These are phyloP conservation scores for Mormoops blainvillei DNA, from an alignment of 2,113 vertebrate species.

Conservation along the genomic window DNA sequence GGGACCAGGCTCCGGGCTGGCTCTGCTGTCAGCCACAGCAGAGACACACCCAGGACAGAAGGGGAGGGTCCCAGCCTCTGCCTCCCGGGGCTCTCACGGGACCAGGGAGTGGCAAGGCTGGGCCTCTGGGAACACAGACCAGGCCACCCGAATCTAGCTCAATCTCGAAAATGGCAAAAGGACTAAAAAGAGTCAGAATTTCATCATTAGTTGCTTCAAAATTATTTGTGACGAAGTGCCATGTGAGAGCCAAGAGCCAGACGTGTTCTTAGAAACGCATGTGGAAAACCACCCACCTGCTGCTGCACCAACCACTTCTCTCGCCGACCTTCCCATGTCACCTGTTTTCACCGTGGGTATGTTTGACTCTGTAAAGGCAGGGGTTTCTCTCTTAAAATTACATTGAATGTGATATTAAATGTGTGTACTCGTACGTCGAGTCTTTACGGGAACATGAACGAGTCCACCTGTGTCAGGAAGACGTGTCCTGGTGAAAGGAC, in stretches of 20 bases:
- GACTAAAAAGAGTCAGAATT: not conserved
- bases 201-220: not conserved
- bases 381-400: no score
- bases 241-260: no score
- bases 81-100: not conserved
- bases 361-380: no score
- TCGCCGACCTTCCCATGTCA: no score
- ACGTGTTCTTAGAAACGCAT: not conserved
- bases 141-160: not conserved
- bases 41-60: no score
- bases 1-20: not conserved
- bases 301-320: no score
- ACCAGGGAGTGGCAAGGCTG: fast-evolving
- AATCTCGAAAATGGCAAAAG: not conserved
- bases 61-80: not conserved
- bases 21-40: not conserved
- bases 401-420: no score
- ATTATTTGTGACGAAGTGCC: not conserved
- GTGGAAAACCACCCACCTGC: no score
- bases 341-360: no score
- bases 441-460: fast-evolving
- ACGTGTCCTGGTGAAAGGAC: fast-evolving
- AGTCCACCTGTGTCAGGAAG: not conserved
- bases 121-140: fast-evolving
- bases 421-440: no score